Evolutionary conservation across 2,888 invertebrate genomes (phyloP), one percentile per base, ranked within the genome.

Genomic region (Lacanobia oleracea): DNA sequence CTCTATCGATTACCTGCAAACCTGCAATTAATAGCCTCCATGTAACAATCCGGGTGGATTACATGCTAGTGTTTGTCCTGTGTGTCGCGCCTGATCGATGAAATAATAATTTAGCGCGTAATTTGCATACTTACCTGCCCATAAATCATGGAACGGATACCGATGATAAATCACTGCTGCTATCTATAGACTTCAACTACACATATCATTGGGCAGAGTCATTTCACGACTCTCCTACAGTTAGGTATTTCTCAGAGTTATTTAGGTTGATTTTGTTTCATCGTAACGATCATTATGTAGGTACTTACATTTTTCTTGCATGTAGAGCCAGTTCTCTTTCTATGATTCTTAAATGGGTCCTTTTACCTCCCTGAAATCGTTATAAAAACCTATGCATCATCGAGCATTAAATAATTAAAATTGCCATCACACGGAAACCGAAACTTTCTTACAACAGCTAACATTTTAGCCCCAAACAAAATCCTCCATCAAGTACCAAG

Each of bases 11-110:
- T 93, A 93, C 94, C 93, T 91, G 92, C 92, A 93, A 94, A 93
- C 95, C 93, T 94, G 93, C 95, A 94, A 95, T 95, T 95, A 95
- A 94, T 94, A 94, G 92, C 94, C 94, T 92, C 92, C 93, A 93
- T 91, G 90, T 91, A 92, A 90, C 92, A 92, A 93, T 92, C 94
- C 93, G 93, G 92, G 91, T 93, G 90, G 90, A 92, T 94, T 94
- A 93, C 94, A 93, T 89, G 91, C 92, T 88, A 90, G 91, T 91
- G 91, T 91, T 93, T 93, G 93, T 90, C 86, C 91, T 89, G 86
- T 89, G 88, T 87, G 88, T 84, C 87, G 83, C 85, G 81, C 75
- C 83, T 84, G 88, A 85, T 88, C 91, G 88, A 89, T 90, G 87
- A 87, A 88, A 89, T 89, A 87, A 86, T 89, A 80, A 88, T 89